These are phyloP conservation scores for Eolophus roseicapilla DNA, from an alignment of 2,113 vertebrate genomes.

Conservation along the genomic window DNA sequence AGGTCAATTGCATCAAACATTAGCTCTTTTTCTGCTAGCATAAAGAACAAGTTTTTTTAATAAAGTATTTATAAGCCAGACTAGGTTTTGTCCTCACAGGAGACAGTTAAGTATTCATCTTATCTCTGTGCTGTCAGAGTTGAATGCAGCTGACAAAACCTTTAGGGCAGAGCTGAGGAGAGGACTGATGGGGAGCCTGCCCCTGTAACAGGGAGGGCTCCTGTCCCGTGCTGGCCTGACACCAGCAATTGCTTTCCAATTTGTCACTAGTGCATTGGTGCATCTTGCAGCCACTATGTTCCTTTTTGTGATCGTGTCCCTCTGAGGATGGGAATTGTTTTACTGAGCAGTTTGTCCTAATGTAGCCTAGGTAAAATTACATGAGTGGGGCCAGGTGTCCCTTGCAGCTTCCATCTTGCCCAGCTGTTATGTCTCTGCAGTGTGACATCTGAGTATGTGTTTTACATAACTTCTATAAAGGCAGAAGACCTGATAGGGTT, in stretches of 20 bases:
- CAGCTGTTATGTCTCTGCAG: neutral
- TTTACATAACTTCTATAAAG: neutral
- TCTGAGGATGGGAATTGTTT: neutral
- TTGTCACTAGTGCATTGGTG: fast-evolving
- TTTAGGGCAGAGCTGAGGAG: neutral
- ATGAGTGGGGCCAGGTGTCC: neutral
- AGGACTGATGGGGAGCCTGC: fast-evolving
- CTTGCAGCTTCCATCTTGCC: neutral
- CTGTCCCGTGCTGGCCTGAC: neutral
- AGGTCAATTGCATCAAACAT: fast-evolving
- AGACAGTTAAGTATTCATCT: neutral
- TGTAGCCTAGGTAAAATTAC: neutral
- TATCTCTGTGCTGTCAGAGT: neutral
- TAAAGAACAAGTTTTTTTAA: neutral
- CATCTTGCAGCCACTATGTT: fast-evolving
- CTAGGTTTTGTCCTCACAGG: neutral
- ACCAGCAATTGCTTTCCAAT: neutral
- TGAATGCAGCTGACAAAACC: neutral
- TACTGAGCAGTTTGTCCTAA: neutral
- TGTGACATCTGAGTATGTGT: neutral
- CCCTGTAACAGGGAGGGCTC: neutral
- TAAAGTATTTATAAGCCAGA: neutral
- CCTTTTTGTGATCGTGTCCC: neutral
- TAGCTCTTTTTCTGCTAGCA: neutral
- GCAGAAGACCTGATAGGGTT: neutral